Conservation (phyloP, 2,888 invertebrate species). For the Ischnura elegans region DNA sequence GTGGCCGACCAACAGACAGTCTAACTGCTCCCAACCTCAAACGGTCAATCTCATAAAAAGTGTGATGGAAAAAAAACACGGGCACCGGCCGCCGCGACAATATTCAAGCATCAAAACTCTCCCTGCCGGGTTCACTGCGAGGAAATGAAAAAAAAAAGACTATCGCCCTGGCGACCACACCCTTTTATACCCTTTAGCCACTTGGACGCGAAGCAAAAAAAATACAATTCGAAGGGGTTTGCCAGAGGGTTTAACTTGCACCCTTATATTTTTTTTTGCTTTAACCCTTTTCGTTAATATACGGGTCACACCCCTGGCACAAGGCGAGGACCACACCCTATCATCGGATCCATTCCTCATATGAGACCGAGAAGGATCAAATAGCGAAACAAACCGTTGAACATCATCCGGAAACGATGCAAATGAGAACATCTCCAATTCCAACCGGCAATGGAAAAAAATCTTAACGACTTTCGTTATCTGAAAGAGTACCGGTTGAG, state of each 20-base stretch:
- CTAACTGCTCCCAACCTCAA: not conserved
- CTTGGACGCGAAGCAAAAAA: not conserved
- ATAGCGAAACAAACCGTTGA: not conserved
- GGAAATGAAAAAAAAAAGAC: not conserved
- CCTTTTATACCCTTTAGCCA: not conserved
- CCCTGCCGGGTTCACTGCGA: not conserved
- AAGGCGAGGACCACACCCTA: not conserved
- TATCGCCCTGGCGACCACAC: constrained; percentile 18
- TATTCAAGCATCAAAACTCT: not conserved
- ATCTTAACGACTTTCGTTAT: too few species aligned
- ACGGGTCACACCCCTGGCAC: not conserved
- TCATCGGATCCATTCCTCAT: not conserved
- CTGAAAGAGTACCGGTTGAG: too few species aligned
- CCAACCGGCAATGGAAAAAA: not conserved
- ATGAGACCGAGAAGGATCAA: not conserved
- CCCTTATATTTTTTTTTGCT: not conserved
- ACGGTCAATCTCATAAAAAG: not conserved
- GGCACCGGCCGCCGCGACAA: not conserved
- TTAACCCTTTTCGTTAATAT: not conserved
- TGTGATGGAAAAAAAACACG: not conserved
- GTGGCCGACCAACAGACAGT: not conserved
- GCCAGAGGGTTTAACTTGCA: not conserved
- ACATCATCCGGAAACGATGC: not conserved
- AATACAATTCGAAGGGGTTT: not conserved
- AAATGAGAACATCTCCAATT: not conserved